A percentile compares a stretch with the other conserved stretches of the same genome.
These are phyloP conservation scores for Rhinella marina DNA, from an alignment of 2,797 vertebrate species.

Conservation along the genomic window DNA sequence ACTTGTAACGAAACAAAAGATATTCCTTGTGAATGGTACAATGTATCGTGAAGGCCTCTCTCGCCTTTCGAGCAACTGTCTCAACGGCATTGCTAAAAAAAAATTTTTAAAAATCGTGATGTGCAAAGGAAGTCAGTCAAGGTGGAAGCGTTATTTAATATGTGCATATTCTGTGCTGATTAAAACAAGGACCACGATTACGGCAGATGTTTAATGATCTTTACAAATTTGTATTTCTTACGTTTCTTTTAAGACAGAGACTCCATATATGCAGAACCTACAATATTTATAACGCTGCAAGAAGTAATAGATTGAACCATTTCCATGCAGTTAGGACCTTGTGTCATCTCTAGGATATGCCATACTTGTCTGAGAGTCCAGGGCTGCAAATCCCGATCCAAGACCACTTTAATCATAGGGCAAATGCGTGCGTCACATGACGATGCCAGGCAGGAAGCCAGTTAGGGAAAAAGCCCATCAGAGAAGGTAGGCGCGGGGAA, in stretches of 20 bases:
- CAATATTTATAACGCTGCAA: not conserved
- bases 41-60: not conserved
- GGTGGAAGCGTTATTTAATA: not conserved
- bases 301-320: not conserved
- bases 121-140: not conserved
- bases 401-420: not conserved
- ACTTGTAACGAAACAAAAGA: not conserved
- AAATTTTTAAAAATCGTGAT: not conserved
- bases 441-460: not conserved
- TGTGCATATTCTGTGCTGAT: not conserved
- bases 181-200: constrained; percentile 1
- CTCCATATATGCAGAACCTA: not conserved
- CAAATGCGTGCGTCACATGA: not conserved
- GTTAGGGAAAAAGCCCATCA: not conserved
- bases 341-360: not conserved
- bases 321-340: not conserved
- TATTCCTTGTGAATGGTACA: constrained; percentile 1
- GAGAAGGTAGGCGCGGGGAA: not conserved
- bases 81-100: not conserved
- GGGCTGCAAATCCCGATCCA: not conserved
- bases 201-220: not conserved
- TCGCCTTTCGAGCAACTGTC: not conserved
- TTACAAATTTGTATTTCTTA: too few species aligned
- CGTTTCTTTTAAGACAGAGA: not conserved
- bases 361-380: not conserved